Evolutionary conservation across 2,888 invertebrate genomes (phyloP).

Genomic region (Dromius quadrimaculatus): DNA sequence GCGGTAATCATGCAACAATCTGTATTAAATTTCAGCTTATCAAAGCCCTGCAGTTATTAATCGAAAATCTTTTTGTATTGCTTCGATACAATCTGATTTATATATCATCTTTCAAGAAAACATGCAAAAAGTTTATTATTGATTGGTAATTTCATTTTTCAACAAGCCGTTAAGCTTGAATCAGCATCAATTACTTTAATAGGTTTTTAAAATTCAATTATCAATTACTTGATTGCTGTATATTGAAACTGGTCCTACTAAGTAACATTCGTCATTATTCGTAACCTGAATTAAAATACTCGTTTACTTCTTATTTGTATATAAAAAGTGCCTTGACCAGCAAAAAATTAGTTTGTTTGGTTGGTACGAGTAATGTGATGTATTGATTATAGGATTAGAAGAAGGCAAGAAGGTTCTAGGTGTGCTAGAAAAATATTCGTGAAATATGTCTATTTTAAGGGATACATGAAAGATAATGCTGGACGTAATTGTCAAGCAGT

Average conservation of each 20-base stretch:
- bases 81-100: conserved; percentile 14
- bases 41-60: background rate
- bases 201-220: conserved; percentile 41
- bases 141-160: conserved; percentile 33
- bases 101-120: conserved; percentile 1
- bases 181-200: conserved; percentile 39
- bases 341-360: too few species aligned
- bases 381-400: too few species aligned
- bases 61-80: background rate
- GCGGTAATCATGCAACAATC: conserved; percentile 8
- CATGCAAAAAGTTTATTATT: conserved; percentile 31
- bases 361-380: too few species aligned
- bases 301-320: conserved; percentile 3
- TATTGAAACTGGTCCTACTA: conserved; percentile 9
- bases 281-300: conserved; percentile 14
- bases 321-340: too few species aligned
- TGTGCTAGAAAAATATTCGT: too few species aligned
- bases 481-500: too few species aligned
- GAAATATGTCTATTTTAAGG: too few species aligned
- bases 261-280: conserved; percentile 22
- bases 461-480: too few species aligned
- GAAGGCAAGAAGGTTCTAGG: too few species aligned
- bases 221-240: conserved; percentile 39
- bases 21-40: background rate
- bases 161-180: conserved; percentile 19